Conservation (phyloP, 2,113 vertebrate genomes). For the Dissostichus mawsoni region DNA sequence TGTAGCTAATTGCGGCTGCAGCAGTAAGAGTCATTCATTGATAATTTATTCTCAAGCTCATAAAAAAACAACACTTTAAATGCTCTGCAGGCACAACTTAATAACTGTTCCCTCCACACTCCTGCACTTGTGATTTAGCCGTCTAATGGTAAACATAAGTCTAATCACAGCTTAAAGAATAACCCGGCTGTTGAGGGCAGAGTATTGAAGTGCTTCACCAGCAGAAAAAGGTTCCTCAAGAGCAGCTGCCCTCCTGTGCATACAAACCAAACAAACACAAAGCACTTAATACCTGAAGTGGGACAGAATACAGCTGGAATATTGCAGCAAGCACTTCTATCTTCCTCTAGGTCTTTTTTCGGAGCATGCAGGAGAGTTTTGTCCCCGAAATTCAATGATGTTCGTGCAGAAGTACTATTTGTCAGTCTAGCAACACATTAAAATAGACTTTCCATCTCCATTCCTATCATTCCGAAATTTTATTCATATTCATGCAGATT, state of each 20-base stretch:
- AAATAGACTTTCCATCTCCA: slow-evolving; percentile 46
- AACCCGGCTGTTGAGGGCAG: slow-evolving; percentile 13
- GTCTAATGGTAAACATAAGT: slow-evolving; percentile 43
- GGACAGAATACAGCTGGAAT: neutral
- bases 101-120: neutral
- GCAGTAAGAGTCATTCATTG: slow-evolving; percentile 16
- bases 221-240: slow-evolving; percentile 45
- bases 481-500: slow-evolving; percentile 43
- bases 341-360: slow-evolving; percentile 5
- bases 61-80: slow-evolving; percentile 1
- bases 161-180: slow-evolving; percentile 31
- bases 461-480: slow-evolving; percentile 9
- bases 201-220: slow-evolving; percentile 37
- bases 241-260: slow-evolving; percentile 14
- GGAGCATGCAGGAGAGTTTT: neutral
- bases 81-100: neutral
- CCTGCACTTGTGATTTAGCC: slow-evolving; percentile 7
- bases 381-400: slow-evolving; percentile 42
- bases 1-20: slow-evolving; percentile 1
- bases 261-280: slow-evolving; percentile 30
- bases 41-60: slow-evolving; percentile 10
- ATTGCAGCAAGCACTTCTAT: neutral
- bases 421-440: slow-evolving; percentile 29
- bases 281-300: slow-evolving; percentile 46
- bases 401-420: slow-evolving; percentile 21